Evolutionary conservation across 2,888 invertebrate species (phyloP).

Genomic region (Drosophila limbata): DNA sequence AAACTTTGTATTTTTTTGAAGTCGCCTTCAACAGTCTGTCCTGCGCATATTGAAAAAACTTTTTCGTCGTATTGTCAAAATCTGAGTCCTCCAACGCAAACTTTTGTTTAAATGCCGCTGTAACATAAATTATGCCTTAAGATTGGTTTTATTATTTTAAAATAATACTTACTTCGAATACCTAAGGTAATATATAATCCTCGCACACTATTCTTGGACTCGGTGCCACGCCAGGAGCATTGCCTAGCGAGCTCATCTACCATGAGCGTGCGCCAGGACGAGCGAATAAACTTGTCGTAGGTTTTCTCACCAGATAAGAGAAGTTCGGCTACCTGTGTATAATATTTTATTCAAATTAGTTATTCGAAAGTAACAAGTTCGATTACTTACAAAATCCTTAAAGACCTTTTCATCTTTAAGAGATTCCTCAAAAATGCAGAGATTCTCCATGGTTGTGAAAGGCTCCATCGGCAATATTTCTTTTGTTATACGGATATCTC

Average conservation of each 20-base stretch:
- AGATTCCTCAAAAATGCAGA: background rate
- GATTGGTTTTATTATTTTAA: background rate
- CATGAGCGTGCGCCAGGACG: background rate
- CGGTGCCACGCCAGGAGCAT: background rate
- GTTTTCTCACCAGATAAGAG: background rate
- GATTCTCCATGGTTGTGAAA: background rate
- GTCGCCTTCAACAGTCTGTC: background rate
- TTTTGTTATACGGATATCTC: background rate
- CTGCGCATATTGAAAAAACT: background rate
- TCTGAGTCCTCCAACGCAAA: background rate
- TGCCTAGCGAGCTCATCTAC: background rate
- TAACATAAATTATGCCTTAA: background rate
- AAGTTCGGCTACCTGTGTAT: background rate
- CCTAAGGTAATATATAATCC: background rate
- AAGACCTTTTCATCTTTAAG: background rate
- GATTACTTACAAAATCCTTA: background rate
- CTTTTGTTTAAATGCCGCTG: background rate
- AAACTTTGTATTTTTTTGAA: background rate
- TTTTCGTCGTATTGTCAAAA: background rate
- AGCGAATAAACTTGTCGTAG: background rate
- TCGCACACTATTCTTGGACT: background rate
- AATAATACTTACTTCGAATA: background rate
- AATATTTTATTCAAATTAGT: background rate
- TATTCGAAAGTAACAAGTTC: background rate
- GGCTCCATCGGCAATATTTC: background rate